Evolutionary conservation across 2,888 invertebrate genomes (phyloP).

Genomic region (Poecilus cupreus): DNA sequence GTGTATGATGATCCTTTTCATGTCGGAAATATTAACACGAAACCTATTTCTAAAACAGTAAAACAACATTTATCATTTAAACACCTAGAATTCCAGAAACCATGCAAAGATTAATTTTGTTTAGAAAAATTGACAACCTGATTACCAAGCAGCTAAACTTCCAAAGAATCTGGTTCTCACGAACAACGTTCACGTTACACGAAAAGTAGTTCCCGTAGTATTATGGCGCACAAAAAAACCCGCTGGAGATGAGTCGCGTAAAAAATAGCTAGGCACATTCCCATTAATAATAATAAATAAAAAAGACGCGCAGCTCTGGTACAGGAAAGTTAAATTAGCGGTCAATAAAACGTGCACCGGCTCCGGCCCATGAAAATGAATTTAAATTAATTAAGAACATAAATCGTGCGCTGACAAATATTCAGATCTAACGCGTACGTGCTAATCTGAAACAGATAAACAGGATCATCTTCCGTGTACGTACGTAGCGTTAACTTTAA

Average conservation of each 20-base stretch:
- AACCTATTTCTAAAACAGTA: slow-evolving; percentile 35
- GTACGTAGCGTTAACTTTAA: slow-evolving; percentile 14
- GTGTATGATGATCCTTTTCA: slow-evolving; percentile 3
- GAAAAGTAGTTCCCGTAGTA: slow-evolving; percentile 25
- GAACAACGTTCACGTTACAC: slow-evolving; percentile 15
- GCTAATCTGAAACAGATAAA: slow-evolving; percentile 46
- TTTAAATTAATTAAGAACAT: slow-evolving; percentile 57
- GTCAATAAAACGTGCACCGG: slow-evolving; percentile 36
- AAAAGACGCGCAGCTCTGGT: background rate
- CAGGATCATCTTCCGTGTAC: slow-evolving; percentile 52
- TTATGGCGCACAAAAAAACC: slow-evolving; percentile 15
- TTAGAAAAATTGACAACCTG: slow-evolving; percentile 45
- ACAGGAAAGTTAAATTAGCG: slow-evolving; percentile 57
- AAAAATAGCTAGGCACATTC: slow-evolving; percentile 25
- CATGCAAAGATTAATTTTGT: slow-evolving; percentile 45
- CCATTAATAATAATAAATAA: slow-evolving; percentile 57
- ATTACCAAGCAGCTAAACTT: slow-evolving; percentile 24
- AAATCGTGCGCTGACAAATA: slow-evolving; percentile 57
- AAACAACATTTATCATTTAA: slow-evolving; percentile 44
- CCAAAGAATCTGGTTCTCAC: slow-evolving; percentile 47
- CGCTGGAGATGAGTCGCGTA: slow-evolving; percentile 23
- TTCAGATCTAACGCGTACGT: slow-evolving; percentile 39
- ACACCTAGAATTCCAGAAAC: slow-evolving; percentile 47
- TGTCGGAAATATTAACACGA: slow-evolving; percentile 40
- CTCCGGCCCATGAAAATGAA: slow-evolving; percentile 46